These are phyloP conservation scores for Eonycteris spelaea DNA, from an alignment of 2,113 vertebrate genomes.

Conservation along the genomic window DNA sequence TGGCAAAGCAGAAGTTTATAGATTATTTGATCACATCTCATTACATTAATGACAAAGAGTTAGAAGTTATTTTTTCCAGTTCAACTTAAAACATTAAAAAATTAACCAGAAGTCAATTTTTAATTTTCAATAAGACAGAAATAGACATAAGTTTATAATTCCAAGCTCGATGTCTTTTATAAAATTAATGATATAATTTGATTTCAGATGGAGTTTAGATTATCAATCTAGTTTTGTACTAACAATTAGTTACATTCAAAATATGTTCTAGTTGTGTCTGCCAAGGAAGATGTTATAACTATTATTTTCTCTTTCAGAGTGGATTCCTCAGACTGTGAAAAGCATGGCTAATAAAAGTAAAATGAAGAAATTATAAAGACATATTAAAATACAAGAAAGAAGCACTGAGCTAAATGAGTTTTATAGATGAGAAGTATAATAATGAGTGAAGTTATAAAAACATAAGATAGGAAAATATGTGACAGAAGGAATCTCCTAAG, in stretches of 20 bases:
- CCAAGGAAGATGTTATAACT: not conserved
- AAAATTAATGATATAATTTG: not conserved
- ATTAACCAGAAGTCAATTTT: constrained; percentile 4
- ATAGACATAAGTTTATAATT: not conserved
- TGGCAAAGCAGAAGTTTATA: not conserved
- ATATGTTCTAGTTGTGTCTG: not conserved
- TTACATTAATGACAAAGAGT: not conserved
- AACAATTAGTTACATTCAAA: not conserved
- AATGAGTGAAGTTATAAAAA: not conserved
- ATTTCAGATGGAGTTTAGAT: not conserved
- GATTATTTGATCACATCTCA: not conserved
- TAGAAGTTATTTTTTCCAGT: constrained; percentile 6
- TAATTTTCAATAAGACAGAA: constrained; percentile 9
- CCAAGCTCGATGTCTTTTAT: not conserved
- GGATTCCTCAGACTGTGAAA: not conserved
- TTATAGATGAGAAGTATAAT: not conserved
- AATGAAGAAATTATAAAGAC: not conserved
- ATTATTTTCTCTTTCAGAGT: not conserved
- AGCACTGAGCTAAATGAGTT: not conserved
- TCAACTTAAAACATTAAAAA: constrained; percentile 1
- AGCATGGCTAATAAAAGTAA: not conserved
- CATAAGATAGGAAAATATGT: not conserved
- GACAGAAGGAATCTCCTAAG: not conserved
- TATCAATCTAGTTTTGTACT: not conserved
- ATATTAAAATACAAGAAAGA: not conserved